Conservation (phyloP, 2,888 invertebrate species). For the Siphlonurus alternatus region DNA sequence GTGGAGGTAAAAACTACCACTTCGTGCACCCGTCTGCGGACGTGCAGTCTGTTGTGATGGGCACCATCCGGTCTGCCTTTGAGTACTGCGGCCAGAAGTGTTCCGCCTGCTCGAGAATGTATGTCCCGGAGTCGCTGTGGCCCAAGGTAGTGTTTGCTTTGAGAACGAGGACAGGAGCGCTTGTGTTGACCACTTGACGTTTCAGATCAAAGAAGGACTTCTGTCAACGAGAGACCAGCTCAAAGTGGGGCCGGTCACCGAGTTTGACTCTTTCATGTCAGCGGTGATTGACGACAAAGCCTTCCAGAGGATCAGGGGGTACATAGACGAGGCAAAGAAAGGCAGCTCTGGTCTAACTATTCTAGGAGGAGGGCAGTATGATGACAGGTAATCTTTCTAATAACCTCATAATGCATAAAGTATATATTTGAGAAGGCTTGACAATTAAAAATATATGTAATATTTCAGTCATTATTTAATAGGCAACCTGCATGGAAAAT, state of each 20-base stretch:
- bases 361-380: conserved; percentile 75
- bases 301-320: conserved; percentile 71
- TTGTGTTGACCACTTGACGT: conserved; percentile 16
- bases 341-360: conserved; percentile 53
- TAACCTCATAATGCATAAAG: no score
- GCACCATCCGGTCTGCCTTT: conserved; percentile 81
- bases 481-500: no score
- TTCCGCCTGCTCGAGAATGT: conserved; percentile 95
- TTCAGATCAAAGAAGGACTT: conserved; percentile 52
- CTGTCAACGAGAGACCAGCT: conserved; percentile 48
- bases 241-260: conserved; percentile 72
- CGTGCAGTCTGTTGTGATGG: conserved; percentile 57
- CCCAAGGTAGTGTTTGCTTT: conserved; percentile 30
- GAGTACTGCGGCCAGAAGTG: conserved; percentile 98
- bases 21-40: conserved; percentile 89
- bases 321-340: conserved; percentile 80
- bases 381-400: conserved; percentile 57
- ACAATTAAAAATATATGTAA: no score
- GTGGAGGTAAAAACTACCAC: conserved; percentile 98
- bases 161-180: no score
- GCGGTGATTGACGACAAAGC: conserved; percentile 95
- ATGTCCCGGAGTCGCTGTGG: conserved; percentile 84
- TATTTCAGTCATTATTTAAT: conserved; percentile 7
- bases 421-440: no score
- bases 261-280: conserved; percentile 69